phyloP scores from a whole-genome alignment of 2,888 invertebrate genomes.

The Leistus spinibarbis region DNA sequence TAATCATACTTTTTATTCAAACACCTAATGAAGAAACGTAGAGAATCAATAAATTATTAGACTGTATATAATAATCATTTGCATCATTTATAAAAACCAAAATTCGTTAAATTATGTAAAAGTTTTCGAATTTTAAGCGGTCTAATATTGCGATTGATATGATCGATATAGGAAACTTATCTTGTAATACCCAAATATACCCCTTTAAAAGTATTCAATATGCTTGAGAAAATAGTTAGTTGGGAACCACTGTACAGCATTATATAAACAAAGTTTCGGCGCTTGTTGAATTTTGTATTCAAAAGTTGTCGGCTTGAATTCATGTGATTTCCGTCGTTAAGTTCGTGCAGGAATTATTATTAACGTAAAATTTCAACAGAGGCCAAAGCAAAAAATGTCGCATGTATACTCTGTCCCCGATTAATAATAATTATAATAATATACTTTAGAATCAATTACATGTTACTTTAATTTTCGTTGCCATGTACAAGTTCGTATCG shows the following conservation, averaged over 20 bases:
- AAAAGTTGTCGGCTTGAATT: conserved; percentile 7
- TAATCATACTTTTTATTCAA: no score
- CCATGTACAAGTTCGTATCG: not conserved
- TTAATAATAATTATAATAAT: not conserved
- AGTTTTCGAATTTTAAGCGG: no score
- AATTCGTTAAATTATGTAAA: no score
- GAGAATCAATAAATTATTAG: no score
- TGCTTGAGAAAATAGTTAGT: not conserved
- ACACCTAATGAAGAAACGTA: no score
- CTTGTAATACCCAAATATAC: no score
- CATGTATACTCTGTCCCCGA: not conserved
- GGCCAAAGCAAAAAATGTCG: not conserved
- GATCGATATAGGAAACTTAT: no score
- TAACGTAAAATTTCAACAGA: conserved; percentile 19
- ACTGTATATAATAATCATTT: no score
- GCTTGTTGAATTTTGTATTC: conserved; percentile 30
- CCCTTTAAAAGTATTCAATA: no score
- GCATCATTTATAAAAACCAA: no score
- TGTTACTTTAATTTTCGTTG: not conserved
- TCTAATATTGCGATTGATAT: no score
- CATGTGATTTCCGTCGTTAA: conserved; percentile 31
- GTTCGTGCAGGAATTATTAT: conserved; percentile 24
- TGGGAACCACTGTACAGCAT: not conserved
- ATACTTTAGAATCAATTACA: not conserved
- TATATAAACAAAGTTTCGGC: conserved; percentile 26